These are phyloP conservation scores for Eueides isabella DNA, from an alignment of 1,140 invertebrate species.

Conservation along the genomic window DNA sequence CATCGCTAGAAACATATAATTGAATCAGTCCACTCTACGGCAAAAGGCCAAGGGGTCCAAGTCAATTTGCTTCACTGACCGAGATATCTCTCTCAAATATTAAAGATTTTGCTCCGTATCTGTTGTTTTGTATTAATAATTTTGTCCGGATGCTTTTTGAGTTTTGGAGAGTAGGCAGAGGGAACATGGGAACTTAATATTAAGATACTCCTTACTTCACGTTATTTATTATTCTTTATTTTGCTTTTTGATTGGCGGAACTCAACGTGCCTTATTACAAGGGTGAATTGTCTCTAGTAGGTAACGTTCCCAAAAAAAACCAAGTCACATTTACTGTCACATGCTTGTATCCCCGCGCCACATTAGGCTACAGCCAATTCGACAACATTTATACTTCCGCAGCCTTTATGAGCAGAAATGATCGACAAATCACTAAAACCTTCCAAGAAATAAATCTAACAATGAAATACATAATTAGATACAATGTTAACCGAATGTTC, in stretches of 20 bases:
- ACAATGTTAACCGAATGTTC: background rate
- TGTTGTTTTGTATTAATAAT: background rate
- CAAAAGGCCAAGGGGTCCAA: conserved; percentile 1
- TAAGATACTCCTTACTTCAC: too few species aligned
- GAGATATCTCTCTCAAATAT: background rate
- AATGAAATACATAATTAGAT: background rate
- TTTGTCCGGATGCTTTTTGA: too few species aligned
- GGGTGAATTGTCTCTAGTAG: too few species aligned
- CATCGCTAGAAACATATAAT: conserved; percentile 4
- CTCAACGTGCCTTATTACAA: too few species aligned
- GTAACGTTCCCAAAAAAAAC: too few species aligned
- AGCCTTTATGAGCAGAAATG: background rate
- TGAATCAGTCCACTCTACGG: background rate
- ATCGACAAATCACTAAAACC: background rate
- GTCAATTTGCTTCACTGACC: background rate
- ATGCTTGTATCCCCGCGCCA: too few species aligned
- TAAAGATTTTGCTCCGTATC: background rate
- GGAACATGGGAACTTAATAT: too few species aligned
- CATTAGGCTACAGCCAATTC: too few species aligned
- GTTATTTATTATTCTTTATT: too few species aligned
- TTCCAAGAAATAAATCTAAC: background rate
- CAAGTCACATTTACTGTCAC: too few species aligned
- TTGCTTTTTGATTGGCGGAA: too few species aligned
- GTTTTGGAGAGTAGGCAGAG: too few species aligned
- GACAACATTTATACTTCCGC: background rate